A percentile compares a stretch with the other conserved stretches of the same genome.
Evolutionary conservation across 2,113 vertebrate species (phyloP).

Genomic region (Rana temporaria): DNA sequence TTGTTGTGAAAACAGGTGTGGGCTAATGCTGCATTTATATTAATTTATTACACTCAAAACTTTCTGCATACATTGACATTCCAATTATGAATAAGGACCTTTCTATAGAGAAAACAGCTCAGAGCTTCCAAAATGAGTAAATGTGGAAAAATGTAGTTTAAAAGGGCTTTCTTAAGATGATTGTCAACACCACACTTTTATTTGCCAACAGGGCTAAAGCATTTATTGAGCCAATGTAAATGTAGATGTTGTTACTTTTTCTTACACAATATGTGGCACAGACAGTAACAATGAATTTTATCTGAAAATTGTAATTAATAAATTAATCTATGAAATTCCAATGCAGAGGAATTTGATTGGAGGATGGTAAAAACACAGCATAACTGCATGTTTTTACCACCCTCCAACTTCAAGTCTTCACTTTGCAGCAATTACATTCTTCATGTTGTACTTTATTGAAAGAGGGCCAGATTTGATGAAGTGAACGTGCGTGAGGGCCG

Average conservation of each 20-base stretch:
- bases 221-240: not conserved
- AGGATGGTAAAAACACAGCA: too few species aligned
- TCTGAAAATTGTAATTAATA: too few species aligned
- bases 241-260: not conserved
- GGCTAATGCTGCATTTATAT: constrained; percentile 18
- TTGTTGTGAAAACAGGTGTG: constrained; percentile 51
- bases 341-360: too few species aligned
- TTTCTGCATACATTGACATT: constrained; percentile 10
- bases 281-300: too few species aligned
- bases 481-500: too few species aligned
- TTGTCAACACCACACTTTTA: constrained; percentile 1
- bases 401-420: too few species aligned
- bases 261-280: too few species aligned
- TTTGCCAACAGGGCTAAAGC: not conserved
- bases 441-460: too few species aligned
- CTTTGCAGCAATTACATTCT: too few species aligned
- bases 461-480: too few species aligned
- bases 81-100: not conserved
- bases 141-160: constrained; percentile 10
- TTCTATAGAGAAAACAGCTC: constrained; percentile 2
- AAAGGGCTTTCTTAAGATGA: not conserved
- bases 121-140: constrained; percentile 5
- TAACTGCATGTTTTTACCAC: too few species aligned
- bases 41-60: constrained; percentile 21
- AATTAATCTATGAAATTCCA: too few species aligned